Evolutionary conservation across 2,113 vertebrate genomes (phyloP).

Genomic region (Anser cygnoides): DNA sequence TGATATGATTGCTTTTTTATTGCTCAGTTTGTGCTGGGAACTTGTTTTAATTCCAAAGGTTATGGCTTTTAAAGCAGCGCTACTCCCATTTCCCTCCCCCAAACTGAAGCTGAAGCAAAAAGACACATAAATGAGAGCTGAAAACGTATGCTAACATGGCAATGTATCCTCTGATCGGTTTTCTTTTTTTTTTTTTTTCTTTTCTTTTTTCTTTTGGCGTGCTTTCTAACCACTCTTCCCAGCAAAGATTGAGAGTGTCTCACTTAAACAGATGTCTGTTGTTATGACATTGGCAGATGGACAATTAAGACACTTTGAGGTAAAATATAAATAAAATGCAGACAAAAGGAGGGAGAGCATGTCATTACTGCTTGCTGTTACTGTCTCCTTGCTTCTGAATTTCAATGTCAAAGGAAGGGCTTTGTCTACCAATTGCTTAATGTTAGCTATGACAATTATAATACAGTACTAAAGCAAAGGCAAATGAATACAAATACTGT

Average conservation of each 20-base stretch:
- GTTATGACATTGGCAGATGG: neutral
- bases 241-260: neutral
- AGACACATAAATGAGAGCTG: slow-evolving; percentile 6
- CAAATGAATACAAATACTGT: neutral
- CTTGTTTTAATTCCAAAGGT: slow-evolving; percentile 67
- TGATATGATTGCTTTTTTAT: slow-evolving; percentile 74
- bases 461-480: neutral
- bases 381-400: neutral
- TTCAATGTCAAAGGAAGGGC: slow-evolving; percentile 22
- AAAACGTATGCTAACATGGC: slow-evolving; percentile 23
- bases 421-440: neutral
- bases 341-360: neutral
- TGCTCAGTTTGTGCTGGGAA: slow-evolving; percentile 55
- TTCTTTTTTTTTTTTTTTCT: neutral
- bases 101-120: slow-evolving; percentile 30
- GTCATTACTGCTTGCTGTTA: neutral
- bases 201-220: neutral
- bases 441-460: neutral
- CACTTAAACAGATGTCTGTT: neutral
- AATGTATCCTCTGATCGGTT: neutral
- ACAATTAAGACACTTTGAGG: neutral
- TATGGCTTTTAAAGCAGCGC: slow-evolving; percentile 61
- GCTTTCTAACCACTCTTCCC: neutral
- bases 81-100: slow-evolving; percentile 32
- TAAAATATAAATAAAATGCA: slow-evolving; percentile 22